Conservation (phyloP, 2,113 vertebrate species). For the Hypanus sabinus region DNA sequence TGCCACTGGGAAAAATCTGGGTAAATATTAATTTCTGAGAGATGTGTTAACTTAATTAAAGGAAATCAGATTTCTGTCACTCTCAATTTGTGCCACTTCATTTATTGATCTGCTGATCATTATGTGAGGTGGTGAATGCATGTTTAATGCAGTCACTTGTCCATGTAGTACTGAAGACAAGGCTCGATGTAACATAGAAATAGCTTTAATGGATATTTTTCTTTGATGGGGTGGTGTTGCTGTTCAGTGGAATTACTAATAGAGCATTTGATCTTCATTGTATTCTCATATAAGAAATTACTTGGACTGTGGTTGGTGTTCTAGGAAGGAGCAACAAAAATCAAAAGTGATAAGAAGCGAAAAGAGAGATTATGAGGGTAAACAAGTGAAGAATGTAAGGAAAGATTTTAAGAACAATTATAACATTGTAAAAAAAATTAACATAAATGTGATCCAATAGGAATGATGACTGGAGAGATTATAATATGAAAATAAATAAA, state of each 20-base stretch:
- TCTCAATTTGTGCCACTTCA: too few relatives aligned
- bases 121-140: not conserved
- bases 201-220: not conserved
- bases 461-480: too few relatives aligned
- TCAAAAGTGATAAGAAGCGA: too few relatives aligned
- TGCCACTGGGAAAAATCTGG: not conserved
- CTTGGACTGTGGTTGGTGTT: not conserved
- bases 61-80: not conserved
- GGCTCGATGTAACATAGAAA: not conserved
- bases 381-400: too few relatives aligned
- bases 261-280: not conserved
- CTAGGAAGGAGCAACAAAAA: too few relatives aligned
- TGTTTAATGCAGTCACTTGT: not conserved
- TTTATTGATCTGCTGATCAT: not conserved
- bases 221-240: not conserved
- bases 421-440: too few relatives aligned
- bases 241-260: not conserved
- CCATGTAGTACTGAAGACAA: not conserved
- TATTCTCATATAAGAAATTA: not conserved
- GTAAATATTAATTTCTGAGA: constrained; percentile 5
- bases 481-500: too few relatives aligned
- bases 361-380: too few relatives aligned
- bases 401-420: too few relatives aligned
- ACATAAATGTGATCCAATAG: too few relatives aligned
- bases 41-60: constrained; percentile 14